Evolutionary conservation across 2,888 invertebrate genomes (phyloP).

Genomic region (Alentia gelatinosa): DNA sequence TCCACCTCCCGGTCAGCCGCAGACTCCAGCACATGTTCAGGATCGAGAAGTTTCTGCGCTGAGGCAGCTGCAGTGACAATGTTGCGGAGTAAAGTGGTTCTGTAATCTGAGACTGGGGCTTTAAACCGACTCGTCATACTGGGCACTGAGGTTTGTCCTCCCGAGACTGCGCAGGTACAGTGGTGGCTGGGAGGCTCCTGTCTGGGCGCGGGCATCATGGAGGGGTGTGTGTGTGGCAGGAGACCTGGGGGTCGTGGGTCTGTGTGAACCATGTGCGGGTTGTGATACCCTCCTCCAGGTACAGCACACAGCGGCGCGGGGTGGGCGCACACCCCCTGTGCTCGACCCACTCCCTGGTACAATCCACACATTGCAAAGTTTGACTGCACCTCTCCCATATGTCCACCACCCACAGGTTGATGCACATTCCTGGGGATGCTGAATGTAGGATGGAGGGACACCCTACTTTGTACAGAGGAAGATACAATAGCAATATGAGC

Average conservation of each 20-base stretch:
- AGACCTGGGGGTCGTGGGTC: neutral
- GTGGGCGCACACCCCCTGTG: neutral
- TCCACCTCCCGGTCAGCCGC: neutral
- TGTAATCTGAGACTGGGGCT: neutral
- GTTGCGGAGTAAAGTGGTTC: neutral
- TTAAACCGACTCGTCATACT: neutral
- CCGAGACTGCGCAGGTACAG: no score
- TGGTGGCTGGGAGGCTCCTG: no score
- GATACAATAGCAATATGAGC: neutral
- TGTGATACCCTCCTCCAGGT: neutral
- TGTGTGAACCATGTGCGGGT: no score
- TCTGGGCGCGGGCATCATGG: neutral
- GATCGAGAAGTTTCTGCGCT: neutral
- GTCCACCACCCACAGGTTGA: neutral
- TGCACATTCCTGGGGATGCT: neutral
- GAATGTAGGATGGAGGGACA: no score
- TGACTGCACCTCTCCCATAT: neutral
- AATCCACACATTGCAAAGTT: neutral
- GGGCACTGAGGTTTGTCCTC: no score
- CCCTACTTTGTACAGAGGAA: neutral
- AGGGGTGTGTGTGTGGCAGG: neutral
- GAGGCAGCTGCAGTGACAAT: neutral
- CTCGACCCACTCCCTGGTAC: neutral
- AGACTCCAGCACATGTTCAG: neutral
- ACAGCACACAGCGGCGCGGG: neutral